phyloP scores from a whole-genome alignment of 2,113 vertebrate species.

The Todiramphus saurophagus region DNA sequence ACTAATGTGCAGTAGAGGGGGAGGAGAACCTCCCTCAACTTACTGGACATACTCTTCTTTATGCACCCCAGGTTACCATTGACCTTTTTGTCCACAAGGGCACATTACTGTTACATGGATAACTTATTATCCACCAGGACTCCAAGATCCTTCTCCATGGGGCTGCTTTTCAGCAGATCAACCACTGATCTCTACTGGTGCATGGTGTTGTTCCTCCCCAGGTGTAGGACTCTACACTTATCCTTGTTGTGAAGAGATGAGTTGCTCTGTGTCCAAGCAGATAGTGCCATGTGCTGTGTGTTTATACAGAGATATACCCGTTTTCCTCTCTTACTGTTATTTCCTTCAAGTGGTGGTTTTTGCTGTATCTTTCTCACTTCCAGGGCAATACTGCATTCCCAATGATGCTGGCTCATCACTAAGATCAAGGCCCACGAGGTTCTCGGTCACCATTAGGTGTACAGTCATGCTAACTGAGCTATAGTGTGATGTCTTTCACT shows the following conservation, averaged over 20 bases:
- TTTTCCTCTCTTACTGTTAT: not conserved
- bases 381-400: not conserved
- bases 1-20: no score
- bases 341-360: not conserved
- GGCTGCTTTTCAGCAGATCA: no score
- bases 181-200: no score
- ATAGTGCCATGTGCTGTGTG: rapidly evolving
- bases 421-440: not conserved
- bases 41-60: no score
- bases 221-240: no score
- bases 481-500: not conserved
- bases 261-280: rapidly evolving
- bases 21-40: no score
- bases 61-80: no score
- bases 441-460: rapidly evolving
- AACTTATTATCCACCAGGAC: no score
- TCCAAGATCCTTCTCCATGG: no score
- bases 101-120: no score
- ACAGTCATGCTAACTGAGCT: not conserved
- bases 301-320: not conserved
- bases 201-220: no score
- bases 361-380: not conserved
- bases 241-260: not conserved
- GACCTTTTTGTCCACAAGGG: no score
- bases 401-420: not conserved